Base-by-base conservation (phyloP, 2,888 invertebrate species). In the Chymomyza procnemis region DNA sequence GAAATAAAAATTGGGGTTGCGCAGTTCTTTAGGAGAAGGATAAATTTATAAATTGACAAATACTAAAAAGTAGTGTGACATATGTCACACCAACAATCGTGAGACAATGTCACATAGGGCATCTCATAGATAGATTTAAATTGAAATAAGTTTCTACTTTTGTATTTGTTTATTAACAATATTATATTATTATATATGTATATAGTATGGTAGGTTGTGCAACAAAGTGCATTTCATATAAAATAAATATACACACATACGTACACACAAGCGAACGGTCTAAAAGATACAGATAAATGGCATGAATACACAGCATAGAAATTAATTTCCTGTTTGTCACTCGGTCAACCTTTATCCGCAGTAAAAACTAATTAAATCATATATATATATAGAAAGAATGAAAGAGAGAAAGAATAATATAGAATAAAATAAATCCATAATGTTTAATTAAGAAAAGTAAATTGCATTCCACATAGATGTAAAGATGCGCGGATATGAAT, bases 341-440 rank as follows among this genome's bases (percentile, higher is more conserved):
- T 41, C 12, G 18, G 50, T 19, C 50, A 16, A 16, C 16, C 18
- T 50, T 19, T 19, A 19, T 50, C 34, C 34, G 6, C 34, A 41
- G 34, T 52, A 60, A 47, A 74, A 73, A 76, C 76, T 80, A 82
- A 82, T 82, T 79, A 85, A 80, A 82, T 83, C 86, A 83, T n/a
- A n/a, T n/a, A n/a, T n/a, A n/a, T n/a, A n/a, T n/a, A n/a, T 72
- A 82, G 67, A 77, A 83, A 85, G 80, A 80, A 77, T 68, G 64
- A 61, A 57, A 47, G 14, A 47, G 14, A 16, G 4, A 47, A 14
- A 47, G 0, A 5, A 2, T 2, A 22, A 26, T 26, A 26, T 26
- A 26, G 8, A 26, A 30, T 56, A 56, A 56, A 16, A 26, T 9
- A 56, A 56, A 56, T 56, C 21, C 68, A 67, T 74, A 74, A 68